Conservation (phyloP, 2,797 vertebrate species). For the Tadarida brasiliensis region DNA sequence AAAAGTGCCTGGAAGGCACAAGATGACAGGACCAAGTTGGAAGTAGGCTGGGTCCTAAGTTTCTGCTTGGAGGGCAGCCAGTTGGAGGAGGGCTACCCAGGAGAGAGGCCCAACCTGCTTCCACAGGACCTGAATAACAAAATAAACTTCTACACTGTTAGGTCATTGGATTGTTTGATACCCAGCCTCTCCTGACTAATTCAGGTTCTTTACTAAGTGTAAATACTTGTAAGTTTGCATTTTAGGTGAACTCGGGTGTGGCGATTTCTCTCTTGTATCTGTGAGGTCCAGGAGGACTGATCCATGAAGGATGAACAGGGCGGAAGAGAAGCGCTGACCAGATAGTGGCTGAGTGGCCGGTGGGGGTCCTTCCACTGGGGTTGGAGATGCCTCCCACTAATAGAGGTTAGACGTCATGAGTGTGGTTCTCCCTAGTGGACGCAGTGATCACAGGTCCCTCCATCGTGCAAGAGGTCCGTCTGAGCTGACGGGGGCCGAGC, state of each 20-base stretch:
- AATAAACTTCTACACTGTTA: background rate
- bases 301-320: background rate
- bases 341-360: background rate
- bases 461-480: background rate
- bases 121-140: background rate
- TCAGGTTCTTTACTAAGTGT: background rate
- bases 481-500: background rate
- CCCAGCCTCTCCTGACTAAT: background rate
- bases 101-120: background rate
- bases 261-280: background rate
- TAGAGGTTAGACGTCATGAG: background rate
- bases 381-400: background rate
- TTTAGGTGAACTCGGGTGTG: background rate
- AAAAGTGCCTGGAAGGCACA: background rate
- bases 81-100: background rate
- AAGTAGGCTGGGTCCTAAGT: background rate
- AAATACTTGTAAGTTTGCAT: background rate
- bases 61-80: background rate
- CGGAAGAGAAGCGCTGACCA: background rate
- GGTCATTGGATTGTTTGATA: background rate
- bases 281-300: background rate
- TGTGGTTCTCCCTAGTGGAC: background rate
- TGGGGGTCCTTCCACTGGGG: background rate
- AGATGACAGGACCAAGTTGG: background rate
- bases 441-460: background rate